A percentile compares a stretch with the other conserved stretches of the same genome.
phyloP scores from a whole-genome alignment of 2,113 vertebrate genomes.

The Noturus placidus region DNA sequence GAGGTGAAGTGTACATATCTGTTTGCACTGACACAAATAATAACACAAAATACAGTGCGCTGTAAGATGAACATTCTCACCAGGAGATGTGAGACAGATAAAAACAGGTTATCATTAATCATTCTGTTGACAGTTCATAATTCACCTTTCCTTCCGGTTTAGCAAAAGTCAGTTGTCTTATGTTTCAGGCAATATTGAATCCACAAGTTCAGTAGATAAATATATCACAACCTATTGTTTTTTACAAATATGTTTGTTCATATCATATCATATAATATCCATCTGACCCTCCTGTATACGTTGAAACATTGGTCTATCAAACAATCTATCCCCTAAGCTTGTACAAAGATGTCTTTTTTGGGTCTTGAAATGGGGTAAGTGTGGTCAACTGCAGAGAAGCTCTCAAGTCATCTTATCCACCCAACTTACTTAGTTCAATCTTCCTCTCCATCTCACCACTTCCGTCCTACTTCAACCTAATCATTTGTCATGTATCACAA shows the following conservation, averaged over 20 bases:
- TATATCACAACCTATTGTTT: neutral
- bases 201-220: neutral
- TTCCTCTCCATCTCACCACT: slow-evolving; percentile 19
- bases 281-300: neutral
- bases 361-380: slow-evolving; percentile 58
- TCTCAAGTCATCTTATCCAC: slow-evolving; percentile 51
- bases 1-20: slow-evolving; percentile 20
- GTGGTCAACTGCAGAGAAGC: slow-evolving; percentile 61
- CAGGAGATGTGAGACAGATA: slow-evolving; percentile 65
- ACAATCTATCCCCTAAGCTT: neutral
- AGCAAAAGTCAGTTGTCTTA: slow-evolving; percentile 5
- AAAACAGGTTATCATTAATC: slow-evolving; percentile 62
- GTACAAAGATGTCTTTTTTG: slow-evolving; percentile 14
- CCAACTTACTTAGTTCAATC: neutral
- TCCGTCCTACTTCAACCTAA: slow-evolving; percentile 8
- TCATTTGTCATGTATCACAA: slow-evolving; percentile 62
- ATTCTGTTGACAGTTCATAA: slow-evolving; percentile 60
- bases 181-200: neutral
- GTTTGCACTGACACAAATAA: slow-evolving; percentile 32
- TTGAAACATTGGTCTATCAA: neutral
- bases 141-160: slow-evolving; percentile 46
- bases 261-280: neutral
- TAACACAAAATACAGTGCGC: slow-evolving; percentile 32
- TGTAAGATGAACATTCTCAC: slow-evolving; percentile 31
- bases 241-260: neutral